phyloP scores from a whole-genome alignment of 2,797 vertebrate species.

The Hyperoplus immaculatus region DNA sequence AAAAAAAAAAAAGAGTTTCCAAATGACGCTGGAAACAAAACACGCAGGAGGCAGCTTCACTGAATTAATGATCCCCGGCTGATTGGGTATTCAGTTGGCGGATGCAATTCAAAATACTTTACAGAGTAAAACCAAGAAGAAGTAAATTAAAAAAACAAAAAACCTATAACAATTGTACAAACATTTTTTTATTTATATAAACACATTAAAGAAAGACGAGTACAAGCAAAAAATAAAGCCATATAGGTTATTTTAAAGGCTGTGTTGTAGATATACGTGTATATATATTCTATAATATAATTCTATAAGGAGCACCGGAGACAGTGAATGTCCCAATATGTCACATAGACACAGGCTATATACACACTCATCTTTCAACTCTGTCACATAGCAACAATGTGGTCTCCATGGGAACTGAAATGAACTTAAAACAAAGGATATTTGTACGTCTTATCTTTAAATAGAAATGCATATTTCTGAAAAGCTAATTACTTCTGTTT shows the following conservation, averaged over 20 bases:
- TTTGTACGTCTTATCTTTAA: constrained; percentile 62
- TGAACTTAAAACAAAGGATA: constrained; percentile 75
- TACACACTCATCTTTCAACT: constrained; percentile 45
- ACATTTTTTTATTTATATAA: too few relatives aligned
- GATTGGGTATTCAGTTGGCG: constrained; percentile 48
- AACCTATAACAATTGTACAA: too few relatives aligned
- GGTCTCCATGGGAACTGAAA: constrained; percentile 82
- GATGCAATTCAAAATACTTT: too few relatives aligned
- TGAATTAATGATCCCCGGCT: constrained; percentile 50
- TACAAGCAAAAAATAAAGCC: too few relatives aligned
- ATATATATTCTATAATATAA: too few relatives aligned
- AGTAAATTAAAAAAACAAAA: too few relatives aligned
- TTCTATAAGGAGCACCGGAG: too few relatives aligned
- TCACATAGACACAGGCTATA: constrained; percentile 14
- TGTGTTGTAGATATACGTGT: too few relatives aligned
- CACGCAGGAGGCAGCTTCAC: constrained; percentile 15
- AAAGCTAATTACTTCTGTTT: constrained; percentile 14
- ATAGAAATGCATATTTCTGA: constrained; percentile 42
- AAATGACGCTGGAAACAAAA: constrained; percentile 9
- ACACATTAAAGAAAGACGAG: too few relatives aligned
- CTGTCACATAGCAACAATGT: constrained; percentile 81
- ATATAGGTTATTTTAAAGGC: too few relatives aligned
- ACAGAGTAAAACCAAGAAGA: too few relatives aligned
- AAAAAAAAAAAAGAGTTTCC: constrained; percentile 44
- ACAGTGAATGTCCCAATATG: too few relatives aligned